Evolutionary conservation across 23 tunicate species (phyloP), one percentile per base, ranked within the genome.

Genomic region (Trididemnum nubilum): DNA sequence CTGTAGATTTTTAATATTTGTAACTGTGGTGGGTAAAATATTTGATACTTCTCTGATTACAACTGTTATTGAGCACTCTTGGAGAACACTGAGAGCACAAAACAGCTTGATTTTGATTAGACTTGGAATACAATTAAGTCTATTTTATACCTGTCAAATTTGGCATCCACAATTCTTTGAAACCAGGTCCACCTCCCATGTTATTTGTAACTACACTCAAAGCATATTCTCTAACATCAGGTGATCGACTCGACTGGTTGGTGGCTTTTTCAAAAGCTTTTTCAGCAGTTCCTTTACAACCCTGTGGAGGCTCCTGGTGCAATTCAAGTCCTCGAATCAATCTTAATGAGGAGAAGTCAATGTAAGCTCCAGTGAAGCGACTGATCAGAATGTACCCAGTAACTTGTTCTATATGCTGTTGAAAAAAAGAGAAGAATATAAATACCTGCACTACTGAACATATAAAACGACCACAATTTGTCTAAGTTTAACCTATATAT

Each of bases 311-410:
- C 3, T 61, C 29, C n/a, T 70, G 36, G 31, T 73, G 25, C 19
- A 21, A 3, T 25, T 51, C 78, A 34, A 33, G 26, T 35, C 96
- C 96, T 33, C 96, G 86, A 35, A 90, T 92, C 21, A 92, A 35
- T 19, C 88, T 80, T 36, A 92, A 44, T 36, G 97, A 92, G 7
- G 92, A 86, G 2, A 92, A 60, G 52, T 92, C 90, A 24, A 92
- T 92, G 67, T 78, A 73, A 1, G 51, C 58, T 28, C 79, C 81
- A 25, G 27, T 19, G 19, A 52, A 65, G 19, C 73, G 77, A 0
- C 76, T 24, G 33, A 92, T 92, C 29, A 92, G 52, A 36, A 92
- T 88, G 35, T 92, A 87, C 1, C 97, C 97, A 24, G 85, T 83
- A 0, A 92, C 92, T 82, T 83, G 50, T 33, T 63, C 80, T 51